Conservation (phyloP, 2,797 vertebrate species). For the Rhincodon typus region DNA sequence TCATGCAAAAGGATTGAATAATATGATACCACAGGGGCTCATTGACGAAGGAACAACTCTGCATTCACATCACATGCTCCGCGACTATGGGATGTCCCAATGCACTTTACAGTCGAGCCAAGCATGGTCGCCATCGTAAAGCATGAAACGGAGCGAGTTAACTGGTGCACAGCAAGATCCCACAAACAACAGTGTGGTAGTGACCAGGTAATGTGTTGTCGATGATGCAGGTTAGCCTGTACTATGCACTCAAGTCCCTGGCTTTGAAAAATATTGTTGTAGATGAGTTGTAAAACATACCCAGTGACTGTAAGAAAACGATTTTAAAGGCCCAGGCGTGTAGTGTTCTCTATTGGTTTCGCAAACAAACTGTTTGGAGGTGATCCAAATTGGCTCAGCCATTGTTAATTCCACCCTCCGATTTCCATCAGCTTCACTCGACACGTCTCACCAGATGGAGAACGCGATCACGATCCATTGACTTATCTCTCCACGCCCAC, state of each 20-base stretch:
- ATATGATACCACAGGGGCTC: neutral
- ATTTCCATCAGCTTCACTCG: neutral
- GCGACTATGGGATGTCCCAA: neutral
- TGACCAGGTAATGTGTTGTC: neutral
- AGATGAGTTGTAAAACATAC: neutral
- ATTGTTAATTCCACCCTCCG: neutral
- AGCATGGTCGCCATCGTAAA: neutral
- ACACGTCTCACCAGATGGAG: neutral
- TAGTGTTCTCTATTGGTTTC: neutral
- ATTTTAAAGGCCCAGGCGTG: too few relatives aligned
- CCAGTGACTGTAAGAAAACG: neutral
- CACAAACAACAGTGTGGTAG: neutral
- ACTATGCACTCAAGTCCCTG: neutral
- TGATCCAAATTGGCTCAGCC: neutral
- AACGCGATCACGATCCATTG: neutral
- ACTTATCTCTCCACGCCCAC: neutral
- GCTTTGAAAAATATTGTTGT: neutral
- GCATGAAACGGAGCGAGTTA: neutral
- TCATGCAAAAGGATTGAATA: neutral
- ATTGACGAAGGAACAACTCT: neutral
- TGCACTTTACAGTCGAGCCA: neutral
- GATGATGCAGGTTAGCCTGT: neutral
- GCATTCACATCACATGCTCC: neutral
- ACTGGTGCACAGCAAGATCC: neutral
- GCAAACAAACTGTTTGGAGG: neutral